Conservation (phyloP, 2,797 vertebrate species). For the Neopelma chrysocephalum region DNA sequence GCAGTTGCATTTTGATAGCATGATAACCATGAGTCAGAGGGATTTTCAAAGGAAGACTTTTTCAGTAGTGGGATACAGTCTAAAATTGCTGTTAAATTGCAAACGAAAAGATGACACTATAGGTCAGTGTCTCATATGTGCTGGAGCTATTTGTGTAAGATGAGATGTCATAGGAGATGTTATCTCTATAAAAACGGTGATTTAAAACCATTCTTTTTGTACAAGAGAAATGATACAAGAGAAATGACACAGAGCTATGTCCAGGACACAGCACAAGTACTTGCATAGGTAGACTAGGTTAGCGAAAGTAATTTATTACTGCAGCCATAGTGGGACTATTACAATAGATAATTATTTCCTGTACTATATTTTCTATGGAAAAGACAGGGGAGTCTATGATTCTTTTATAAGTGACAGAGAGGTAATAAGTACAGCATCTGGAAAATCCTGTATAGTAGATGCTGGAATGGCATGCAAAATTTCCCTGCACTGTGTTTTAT, state of each 20-base stretch:
- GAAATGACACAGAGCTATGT: background rate
- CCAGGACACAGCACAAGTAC: background rate
- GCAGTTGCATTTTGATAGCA: slow-evolving; percentile 6
- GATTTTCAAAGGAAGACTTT: slow-evolving; percentile 3
- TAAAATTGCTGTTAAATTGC: slow-evolving; percentile 50
- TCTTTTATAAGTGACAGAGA: background rate
- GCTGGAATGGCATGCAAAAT: background rate
- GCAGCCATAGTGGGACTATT: background rate
- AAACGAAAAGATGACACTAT: background rate
- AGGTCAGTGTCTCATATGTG: slow-evolving; percentile 10
- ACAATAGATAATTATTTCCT: background rate
- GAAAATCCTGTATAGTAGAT: background rate
- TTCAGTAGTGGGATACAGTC: background rate
- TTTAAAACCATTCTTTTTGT: background rate
- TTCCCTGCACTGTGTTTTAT: background rate
- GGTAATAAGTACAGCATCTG: background rate
- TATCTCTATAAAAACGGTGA: background rate
- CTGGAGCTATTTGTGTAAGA: slow-evolving; percentile 23
- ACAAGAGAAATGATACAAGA: background rate
- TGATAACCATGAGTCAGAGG: background rate
- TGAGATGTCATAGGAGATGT: slow-evolving; percentile 4
- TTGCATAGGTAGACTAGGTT: background rate
- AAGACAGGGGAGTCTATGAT: background rate
- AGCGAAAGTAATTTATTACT: background rate
- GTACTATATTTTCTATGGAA: background rate